Evolutionary conservation across 2,113 vertebrate genomes (phyloP).

Genomic region (Typhlomys cinereus): DNA sequence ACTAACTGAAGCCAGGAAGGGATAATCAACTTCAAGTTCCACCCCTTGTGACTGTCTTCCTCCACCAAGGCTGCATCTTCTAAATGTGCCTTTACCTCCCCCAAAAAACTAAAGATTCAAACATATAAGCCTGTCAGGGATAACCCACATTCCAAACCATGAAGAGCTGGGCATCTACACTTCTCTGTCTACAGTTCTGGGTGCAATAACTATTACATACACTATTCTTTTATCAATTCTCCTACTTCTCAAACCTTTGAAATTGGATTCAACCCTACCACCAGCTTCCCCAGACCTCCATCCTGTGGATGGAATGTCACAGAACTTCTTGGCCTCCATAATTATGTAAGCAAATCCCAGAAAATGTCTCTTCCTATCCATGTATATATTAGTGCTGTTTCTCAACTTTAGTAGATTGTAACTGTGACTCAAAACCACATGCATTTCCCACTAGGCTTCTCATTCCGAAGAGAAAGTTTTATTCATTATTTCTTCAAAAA

Average conservation of each 20-base stretch:
- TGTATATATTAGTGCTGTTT: not conserved
- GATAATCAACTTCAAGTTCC: too few species aligned
- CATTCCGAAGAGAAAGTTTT: slow-evolving; percentile 14
- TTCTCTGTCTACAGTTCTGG: not conserved
- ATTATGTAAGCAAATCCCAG: not conserved
- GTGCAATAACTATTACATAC: not conserved
- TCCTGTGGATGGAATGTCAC: not conserved
- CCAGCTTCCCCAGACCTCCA: not conserved
- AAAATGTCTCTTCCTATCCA: not conserved
- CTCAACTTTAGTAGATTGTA: not conserved
- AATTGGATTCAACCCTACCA: not conserved
- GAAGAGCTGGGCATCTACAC: not conserved
- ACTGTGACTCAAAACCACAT: not conserved
- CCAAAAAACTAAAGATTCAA: too few species aligned
- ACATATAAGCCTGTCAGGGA: too few species aligned
- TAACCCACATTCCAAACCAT: too few species aligned
- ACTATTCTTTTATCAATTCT: too few species aligned
- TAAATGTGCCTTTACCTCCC: too few species aligned
- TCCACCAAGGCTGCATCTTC: too few species aligned
- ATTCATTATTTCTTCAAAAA: not conserved
- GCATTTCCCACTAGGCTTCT: not conserved
- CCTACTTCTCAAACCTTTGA: not conserved
- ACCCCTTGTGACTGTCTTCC: too few species aligned
- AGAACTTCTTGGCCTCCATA: not conserved
- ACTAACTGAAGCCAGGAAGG: too few species aligned